Base-by-base conservation (phyloP, 23 tunicate genomes). In the Halocynthia aurantium region DNA sequence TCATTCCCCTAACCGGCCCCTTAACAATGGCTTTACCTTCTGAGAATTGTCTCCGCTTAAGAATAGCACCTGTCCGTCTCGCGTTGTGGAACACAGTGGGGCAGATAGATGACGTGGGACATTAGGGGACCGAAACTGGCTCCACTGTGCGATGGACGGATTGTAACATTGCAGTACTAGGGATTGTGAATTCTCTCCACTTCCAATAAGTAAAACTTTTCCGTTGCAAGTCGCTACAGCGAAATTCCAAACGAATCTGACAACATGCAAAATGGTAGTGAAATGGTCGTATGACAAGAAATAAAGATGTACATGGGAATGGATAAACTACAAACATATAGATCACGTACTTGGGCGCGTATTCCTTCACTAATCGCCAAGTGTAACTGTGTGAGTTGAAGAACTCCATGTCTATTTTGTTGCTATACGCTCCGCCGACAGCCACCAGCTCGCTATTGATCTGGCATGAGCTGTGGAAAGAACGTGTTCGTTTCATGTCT, bases 31-130 rank as follows among this genome's bases (percentile, higher is more conserved):
- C 44, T 31, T 31, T 31, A 88, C 95, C 88, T 88, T 88, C 68
- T 88, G 88, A 40, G 95, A 78, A 65, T 88, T 88, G 56, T 88
- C 95, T 63, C 88, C 95, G 40, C 52, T 65, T 20, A 84, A 78
- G 68, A 77, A 88, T 40, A 88, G 68, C 10, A 66, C 44, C 7
- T 57, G 73, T 40, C 74, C 85, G 44, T 88, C 95, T n/a, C 22
- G 18, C 6, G 88, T 73, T 7, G 95, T 79, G n/a, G 75, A 76
- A 53, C 83, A 88, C 51, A 84, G 84, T 18, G 88, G 88, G 10
- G 95, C 81, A 61, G 95, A 88, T 19, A 88, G 58, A 67, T 88
- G 95, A 7, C 95, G 70, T 8, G 95, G 95, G 7, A 88, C 87
- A 67, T 88, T 88, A 12, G 95, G 95, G 7, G 95, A 88, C 17